Evolutionary conservation across 2,797 vertebrate genomes (phyloP), one percentile per base, ranked within the genome.

Genomic region (Tolypeutes matacus): DNA sequence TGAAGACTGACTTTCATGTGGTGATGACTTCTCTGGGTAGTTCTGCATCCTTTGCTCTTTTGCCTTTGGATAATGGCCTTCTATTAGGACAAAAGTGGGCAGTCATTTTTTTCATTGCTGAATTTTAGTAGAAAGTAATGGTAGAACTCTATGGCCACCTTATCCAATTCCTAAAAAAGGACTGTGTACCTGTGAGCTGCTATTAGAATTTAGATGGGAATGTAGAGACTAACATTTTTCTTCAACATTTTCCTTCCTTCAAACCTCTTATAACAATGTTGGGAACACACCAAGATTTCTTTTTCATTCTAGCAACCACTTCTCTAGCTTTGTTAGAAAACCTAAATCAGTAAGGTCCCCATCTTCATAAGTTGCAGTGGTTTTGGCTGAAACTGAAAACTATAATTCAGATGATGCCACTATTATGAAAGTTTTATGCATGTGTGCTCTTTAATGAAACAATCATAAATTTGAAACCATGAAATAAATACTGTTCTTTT

Each of bases 361-460:
- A 15, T 70, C 80, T 70, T 51, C 36, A 0, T 36, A 18, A 46
- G 76, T 2, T 29, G 46, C n/a, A 17, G 29, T n/a, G 89, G 87
- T 96, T 92, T 60, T 27, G 73, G 87, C 51, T 76, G 96, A 96
- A 97, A 95, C 91, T 0, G 64, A 96, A 89, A 97, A 56, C 60
- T 49, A 2, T 53, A 67, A 84, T 69, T 60, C 31, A 70, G 34
- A 80, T 42, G 12, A 56, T 13, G 49, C 51, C 27, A 23, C 29
- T 21, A 46, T 20, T 7, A 27, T 86, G 95, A 95, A 93, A 96
- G 95, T 60, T 85, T 3, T 42, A 5, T 42, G 88, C 2, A 0
- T 81, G 31, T 62, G 23, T 53, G 39, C 39, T 82, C 81, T 58
- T 46, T 25, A 39, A 72, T 23, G 27, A 86, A 76, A 78, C 73